phyloP scores from a whole-genome alignment of 1,140 invertebrate species.

The Atta texana region DNA sequence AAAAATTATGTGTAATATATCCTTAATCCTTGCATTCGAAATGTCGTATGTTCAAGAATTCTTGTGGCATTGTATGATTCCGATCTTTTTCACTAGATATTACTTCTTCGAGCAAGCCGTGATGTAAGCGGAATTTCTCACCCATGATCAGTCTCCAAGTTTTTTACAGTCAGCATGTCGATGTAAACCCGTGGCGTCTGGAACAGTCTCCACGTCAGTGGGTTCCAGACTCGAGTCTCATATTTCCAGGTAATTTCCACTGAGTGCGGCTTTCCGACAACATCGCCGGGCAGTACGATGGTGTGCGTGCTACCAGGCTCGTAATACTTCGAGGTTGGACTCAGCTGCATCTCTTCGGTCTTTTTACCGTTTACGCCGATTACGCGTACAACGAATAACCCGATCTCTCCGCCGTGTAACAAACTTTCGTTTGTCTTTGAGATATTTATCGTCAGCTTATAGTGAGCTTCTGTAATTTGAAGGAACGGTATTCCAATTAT shows the following conservation, averaged over 20 bases:
- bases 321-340: constrained; percentile 87
- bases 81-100: background rate
- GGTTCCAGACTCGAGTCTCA: constrained; percentile 92
- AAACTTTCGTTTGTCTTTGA: constrained; percentile 91
- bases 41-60: background rate
- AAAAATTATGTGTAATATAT: too few relatives aligned
- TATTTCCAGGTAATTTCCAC: constrained; percentile 92
- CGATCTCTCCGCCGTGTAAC: constrained; percentile 92
- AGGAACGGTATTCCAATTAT: background rate
- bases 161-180: constrained; percentile 90
- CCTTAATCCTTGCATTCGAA: background rate
- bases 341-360: constrained; percentile 88
- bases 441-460: constrained; percentile 90
- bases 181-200: constrained; percentile 90
- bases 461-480: constrained; percentile 89
- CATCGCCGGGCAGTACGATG: constrained; percentile 89
- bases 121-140: constrained; percentile 81
- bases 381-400: constrained; percentile 89
- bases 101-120: background rate
- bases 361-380: constrained; percentile 88
- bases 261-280: constrained; percentile 88
- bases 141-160: constrained; percentile 89
- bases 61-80: background rate
- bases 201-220: constrained; percentile 93
- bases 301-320: constrained; percentile 91